Conservation (phyloP, 2,797 vertebrate genomes). For the Rhabdophis nuchalis region DNA sequence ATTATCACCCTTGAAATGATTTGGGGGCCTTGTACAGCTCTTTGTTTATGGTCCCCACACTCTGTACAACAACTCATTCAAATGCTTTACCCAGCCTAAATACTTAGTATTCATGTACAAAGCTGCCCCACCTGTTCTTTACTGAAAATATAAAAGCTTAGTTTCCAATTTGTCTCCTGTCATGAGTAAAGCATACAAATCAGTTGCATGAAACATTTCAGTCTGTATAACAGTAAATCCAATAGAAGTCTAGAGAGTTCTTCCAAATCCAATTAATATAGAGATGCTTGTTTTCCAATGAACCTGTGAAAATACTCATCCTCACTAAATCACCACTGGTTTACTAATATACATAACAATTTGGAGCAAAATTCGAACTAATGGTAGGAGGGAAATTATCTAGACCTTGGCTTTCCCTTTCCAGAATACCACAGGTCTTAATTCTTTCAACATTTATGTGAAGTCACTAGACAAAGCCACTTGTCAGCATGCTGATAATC, state of each 20-base stretch:
- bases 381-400: not conserved
- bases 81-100: not conserved
- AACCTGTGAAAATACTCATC: not conserved
- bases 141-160: not conserved
- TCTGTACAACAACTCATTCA: not conserved
- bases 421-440: not conserved
- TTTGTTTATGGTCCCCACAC: not conserved
- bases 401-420: not conserved
- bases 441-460: not conserved
- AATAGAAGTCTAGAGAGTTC: not conserved
- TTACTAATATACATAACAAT: constrained; percentile 11
- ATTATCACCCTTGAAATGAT: not conserved
- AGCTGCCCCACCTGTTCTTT: not conserved
- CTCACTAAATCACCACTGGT: not conserved
- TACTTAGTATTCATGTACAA: not conserved
- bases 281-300: not conserved
- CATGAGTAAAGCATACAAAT: not conserved
- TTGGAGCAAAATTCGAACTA: constrained; percentile 26
- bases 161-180: not conserved
- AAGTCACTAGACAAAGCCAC: not conserved
- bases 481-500: not conserved
- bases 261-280: not conserved
- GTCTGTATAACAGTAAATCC: not conserved
- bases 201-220: not conserved
- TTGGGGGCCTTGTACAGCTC: not conserved